Percentiles rank a stretch among this genome's conserved stretches.
Conservation (phyloP, 2,113 vertebrate genomes). For the Phycodurus eques region DNA sequence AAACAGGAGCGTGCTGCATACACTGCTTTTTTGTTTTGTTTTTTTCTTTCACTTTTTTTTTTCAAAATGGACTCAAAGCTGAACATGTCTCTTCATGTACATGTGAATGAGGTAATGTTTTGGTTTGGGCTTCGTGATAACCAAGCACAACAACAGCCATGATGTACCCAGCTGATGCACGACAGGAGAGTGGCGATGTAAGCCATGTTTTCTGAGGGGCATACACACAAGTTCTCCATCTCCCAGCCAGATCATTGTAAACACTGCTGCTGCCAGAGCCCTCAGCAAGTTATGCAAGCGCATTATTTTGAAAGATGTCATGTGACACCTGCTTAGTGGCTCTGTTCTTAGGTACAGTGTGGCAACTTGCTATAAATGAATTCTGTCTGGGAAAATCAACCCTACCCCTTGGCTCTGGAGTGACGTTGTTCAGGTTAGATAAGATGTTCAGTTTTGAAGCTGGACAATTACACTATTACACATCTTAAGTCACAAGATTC, state of each 20-base stretch:
- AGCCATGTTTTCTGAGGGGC: constrained; percentile 21
- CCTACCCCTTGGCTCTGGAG: background rate
- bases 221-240: constrained; percentile 18
- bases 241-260: constrained; percentile 50
- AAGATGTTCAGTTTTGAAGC: constrained; percentile 10
- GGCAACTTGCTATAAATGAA: constrained; percentile 9
- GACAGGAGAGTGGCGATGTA: constrained; percentile 27
- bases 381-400: constrained; percentile 27
- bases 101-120: constrained; percentile 27
- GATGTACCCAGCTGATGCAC: constrained; percentile 43
- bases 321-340: constrained; percentile 54
- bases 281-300: constrained; percentile 51
- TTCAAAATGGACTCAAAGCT: background rate
- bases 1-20: background rate
- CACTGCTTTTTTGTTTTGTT: too few species aligned
- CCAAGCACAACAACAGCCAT: constrained; percentile 22
- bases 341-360: constrained; percentile 22
- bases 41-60: too few species aligned
- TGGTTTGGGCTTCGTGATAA: constrained; percentile 31
- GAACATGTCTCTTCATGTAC: constrained; percentile 15
- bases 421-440: constrained; percentile 23
- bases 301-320: constrained; percentile 57
- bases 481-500: background rate
- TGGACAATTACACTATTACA: background rate
- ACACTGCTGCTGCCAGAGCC: constrained; percentile 36